These are phyloP conservation scores for Todiramphus chloris DNA, from an alignment of 2,113 vertebrate species.

Conservation along the genomic window DNA sequence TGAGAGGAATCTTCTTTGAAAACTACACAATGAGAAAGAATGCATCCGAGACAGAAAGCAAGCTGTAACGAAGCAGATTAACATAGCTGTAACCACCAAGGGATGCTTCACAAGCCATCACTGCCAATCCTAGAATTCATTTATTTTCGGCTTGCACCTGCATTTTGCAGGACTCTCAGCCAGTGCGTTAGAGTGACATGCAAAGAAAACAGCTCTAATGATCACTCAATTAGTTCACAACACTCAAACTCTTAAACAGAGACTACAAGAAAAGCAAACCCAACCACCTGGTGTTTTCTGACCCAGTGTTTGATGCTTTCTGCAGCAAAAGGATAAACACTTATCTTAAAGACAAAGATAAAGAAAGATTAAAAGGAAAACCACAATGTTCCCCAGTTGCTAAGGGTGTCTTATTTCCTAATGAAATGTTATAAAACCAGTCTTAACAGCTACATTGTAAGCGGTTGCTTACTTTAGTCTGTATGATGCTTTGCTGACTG, in stretches of 20 bases:
- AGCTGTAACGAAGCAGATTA: conserved; percentile 65
- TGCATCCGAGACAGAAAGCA: conserved; percentile 12
- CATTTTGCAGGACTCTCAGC: conserved; percentile 62
- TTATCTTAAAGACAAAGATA: neutral
- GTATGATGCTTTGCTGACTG: neutral
- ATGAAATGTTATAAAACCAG: neutral
- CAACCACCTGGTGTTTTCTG: conserved; percentile 62
- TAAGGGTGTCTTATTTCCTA: neutral
- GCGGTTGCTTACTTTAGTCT: neutral
- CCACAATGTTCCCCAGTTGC: neutral
- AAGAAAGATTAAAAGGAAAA: neutral
- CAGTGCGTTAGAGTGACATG: conserved; percentile 48
- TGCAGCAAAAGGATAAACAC: neutral
- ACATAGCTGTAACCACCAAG: conserved; percentile 54
- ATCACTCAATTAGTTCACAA: conserved; percentile 56
- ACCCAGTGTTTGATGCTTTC: conserved; percentile 38
- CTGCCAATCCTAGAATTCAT: conserved; percentile 53
- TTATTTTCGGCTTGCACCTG: conserved; percentile 64
- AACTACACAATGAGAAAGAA: conserved; percentile 17
- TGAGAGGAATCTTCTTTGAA: conserved; percentile 45
- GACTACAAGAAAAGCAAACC: conserved; percentile 60
- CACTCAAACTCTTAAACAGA: conserved; percentile 41
- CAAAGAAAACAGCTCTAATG: conserved; percentile 64
- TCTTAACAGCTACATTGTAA: neutral
- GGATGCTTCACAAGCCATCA: conserved; percentile 20